Percentiles rank a stretch among this genome's conserved stretches.
These are phyloP conservation scores for Perdita meconis DNA, from an alignment of 2,888 invertebrate species.

Conservation along the genomic window DNA sequence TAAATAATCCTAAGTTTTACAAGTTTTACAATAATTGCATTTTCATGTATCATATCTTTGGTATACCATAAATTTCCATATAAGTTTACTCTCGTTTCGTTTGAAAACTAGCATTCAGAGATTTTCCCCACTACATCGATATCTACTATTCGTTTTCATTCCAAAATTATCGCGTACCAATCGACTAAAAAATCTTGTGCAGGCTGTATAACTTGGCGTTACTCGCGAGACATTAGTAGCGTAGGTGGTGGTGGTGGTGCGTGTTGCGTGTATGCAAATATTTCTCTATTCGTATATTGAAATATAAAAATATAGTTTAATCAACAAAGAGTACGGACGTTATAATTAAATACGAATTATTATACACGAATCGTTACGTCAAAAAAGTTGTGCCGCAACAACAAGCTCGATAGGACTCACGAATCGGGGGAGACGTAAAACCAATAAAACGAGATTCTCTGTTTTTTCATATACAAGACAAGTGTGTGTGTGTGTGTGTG, in stretches of 20 bases:
- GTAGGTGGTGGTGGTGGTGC: too few species aligned
- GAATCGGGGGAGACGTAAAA: constrained; percentile 43
- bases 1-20: constrained; percentile 77
- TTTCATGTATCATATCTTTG: constrained; percentile 83
- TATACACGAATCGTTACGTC: constrained; percentile 59
- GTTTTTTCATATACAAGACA: too few species aligned
- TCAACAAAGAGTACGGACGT: constrained; percentile 65
- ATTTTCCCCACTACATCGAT: constrained; percentile 53
- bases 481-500: too few species aligned
- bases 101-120: constrained; percentile 63
- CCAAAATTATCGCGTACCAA: constrained; percentile 49
- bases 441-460: constrained; percentile 31
- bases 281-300: constrained; percentile 58
- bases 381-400: constrained; percentile 40
- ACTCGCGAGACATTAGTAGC: constrained; percentile 56
- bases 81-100: constrained; percentile 78
- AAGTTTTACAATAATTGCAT: constrained; percentile 78
- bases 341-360: constrained; percentile 61
- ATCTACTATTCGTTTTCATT: constrained; percentile 31
- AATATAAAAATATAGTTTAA: constrained; percentile 71
- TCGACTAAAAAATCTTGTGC: constrained; percentile 70
- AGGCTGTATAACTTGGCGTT: constrained; percentile 59
- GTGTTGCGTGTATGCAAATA: constrained; percentile 66
- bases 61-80: constrained; percentile 81
- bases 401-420: constrained; percentile 61